Base-by-base conservation (phyloP, 2,888 invertebrate species). In the Litoditis marina region DNA sequence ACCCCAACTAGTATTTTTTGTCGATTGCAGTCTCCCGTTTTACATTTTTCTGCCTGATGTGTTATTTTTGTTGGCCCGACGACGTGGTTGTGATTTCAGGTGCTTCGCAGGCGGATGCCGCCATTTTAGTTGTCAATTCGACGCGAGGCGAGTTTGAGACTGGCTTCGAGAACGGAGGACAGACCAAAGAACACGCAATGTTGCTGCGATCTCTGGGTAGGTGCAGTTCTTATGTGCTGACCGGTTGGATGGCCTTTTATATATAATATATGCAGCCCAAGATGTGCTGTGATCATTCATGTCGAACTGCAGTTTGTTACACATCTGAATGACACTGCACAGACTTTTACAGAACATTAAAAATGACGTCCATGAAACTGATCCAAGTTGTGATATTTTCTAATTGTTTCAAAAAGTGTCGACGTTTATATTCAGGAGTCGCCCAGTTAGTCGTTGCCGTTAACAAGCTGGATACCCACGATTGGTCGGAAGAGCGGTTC, bases 21-120 rank as follows among this genome's bases (percentile, higher is more conserved):
- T n/a, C n/a, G n/a, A n/a, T n/a, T n/a, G n/a, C n/a, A n/a, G n/a
- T n/a, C n/a, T n/a, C n/a, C n/a, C n/a, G n/a, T n/a, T n/a, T n/a
- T 11, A 44, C n/a, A 60, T 60, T 27, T n/a, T 46, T 30, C 25
- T 16, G 52, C 7, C 36, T 57, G 13, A 51, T 57, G 52, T 22
- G 25, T n/a, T n/a, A n/a, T n/a, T n/a, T n/a, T 30, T 52, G 8
- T 19, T 13, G 31, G 30, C 13, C 52, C 31, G 13, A 16, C 11
- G 28, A 30, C 11, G 11, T 28, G 16, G 13, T 52, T 34, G 8
- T n/a, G n/a, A n/a, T 60, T 76, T 55, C 25, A 79, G 96, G 96
- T 19, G 94, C 96, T 1, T 92, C 94, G 0, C 95, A 96, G 85
- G 98, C 98, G 2, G 98, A 99, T 86, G 95, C 93, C 0, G 95